Conservation (phyloP, 2,888 invertebrate species). For the Protophormia terraenovae region DNA sequence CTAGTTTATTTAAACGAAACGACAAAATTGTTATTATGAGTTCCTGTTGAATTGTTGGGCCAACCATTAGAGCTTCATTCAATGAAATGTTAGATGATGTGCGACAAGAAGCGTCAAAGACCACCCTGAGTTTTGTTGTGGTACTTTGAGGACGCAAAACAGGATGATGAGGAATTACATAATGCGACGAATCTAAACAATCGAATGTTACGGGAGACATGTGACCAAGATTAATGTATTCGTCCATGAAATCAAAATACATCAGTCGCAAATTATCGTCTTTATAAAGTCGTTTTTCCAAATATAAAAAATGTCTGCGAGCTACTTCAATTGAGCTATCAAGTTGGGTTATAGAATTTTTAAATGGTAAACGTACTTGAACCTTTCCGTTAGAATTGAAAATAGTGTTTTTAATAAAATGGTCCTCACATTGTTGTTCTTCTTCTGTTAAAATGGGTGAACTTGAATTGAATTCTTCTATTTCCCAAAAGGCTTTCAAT, state of each 20-base stretch:
- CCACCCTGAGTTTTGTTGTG: too few species aligned
- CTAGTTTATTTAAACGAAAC: slow-evolving; percentile 45
- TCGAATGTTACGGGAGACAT: slow-evolving; percentile 5
- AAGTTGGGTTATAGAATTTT: neutral
- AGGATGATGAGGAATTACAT: slow-evolving; percentile 28
- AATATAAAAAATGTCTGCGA: neutral
- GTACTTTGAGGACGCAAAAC: too few species aligned
- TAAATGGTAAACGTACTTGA: slow-evolving; percentile 15
- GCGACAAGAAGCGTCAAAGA: too few species aligned
- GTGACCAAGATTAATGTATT: slow-evolving; percentile 33
- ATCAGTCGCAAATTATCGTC: neutral
- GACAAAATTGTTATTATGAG: too few species aligned
- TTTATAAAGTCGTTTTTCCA: slow-evolving; percentile 35
- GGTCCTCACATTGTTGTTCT: neutral
- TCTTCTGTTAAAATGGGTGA: neutral
- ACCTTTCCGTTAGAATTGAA: neutral
- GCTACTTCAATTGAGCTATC: slow-evolving; percentile 34
- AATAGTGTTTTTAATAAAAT: neutral
- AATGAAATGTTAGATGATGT: slow-evolving; percentile 39
- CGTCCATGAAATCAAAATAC: slow-evolving; percentile 48
- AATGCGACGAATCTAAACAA: slow-evolving; percentile 5
- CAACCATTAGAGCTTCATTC: slow-evolving; percentile 61
- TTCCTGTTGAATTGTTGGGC: slow-evolving; percentile 61
- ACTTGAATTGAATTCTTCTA: neutral
- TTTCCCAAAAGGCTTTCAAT: slow-evolving; percentile 35